phyloP scores from a whole-genome alignment of 2,797 vertebrate genomes.

The Chiroxiphia lanceolata region DNA sequence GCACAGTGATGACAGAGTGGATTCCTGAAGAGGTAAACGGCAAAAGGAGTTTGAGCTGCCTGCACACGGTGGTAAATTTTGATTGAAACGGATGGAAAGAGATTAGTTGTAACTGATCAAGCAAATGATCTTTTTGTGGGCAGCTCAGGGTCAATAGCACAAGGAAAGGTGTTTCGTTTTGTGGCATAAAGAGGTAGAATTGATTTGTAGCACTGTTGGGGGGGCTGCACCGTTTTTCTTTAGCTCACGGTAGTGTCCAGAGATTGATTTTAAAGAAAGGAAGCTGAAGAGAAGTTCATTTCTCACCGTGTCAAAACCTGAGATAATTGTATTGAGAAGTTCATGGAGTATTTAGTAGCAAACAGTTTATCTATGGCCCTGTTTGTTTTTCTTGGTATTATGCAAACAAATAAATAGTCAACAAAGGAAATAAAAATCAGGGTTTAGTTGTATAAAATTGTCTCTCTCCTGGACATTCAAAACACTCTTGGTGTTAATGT shows the following conservation, averaged over 20 bases:
- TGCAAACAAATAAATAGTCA: background rate
- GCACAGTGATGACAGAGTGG: background rate
- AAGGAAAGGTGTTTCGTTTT: background rate
- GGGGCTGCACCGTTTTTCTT: background rate
- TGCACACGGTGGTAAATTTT: background rate
- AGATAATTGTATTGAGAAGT: background rate
- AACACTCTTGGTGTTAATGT: background rate
- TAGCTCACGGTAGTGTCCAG: background rate
- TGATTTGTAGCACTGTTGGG: accelerated
- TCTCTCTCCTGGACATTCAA: background rate
- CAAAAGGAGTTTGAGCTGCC: background rate
- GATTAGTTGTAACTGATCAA: background rate
- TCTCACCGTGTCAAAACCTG: background rate
- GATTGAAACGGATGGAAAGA: background rate
- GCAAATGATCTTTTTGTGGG: background rate
- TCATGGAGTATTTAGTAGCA: background rate
- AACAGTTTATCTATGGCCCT: background rate
- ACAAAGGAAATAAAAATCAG: background rate
- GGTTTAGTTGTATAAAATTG: background rate
- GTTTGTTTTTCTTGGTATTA: background rate
- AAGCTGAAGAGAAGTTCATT: background rate
- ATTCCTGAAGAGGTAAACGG: background rate
- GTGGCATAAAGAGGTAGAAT: background rate
- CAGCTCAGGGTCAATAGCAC: background rate
- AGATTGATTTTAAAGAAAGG: background rate